Base-by-base conservation (phyloP, 2,797 vertebrate species). In the Enteromius argenteus region DNA sequence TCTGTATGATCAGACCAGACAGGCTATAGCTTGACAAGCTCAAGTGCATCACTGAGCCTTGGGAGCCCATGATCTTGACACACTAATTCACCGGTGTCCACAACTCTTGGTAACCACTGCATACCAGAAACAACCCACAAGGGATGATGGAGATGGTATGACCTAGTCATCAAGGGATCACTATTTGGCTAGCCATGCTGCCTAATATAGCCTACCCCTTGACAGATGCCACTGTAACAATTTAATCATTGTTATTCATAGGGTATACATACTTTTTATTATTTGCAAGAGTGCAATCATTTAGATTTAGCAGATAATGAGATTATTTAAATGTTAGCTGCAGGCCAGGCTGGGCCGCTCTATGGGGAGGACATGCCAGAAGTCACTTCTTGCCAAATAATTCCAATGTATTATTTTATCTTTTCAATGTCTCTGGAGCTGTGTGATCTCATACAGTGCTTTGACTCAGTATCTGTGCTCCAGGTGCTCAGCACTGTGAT, bases 261-360 rank as follows among this genome's bases (percentile, higher is more conserved):
- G 9, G 2, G 39, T 3, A 56, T 10, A n/a, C 10, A n/a, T 51
- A 46, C 3, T 46, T 46, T n/a, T 23, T 11, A 60, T 62, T 30
- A 30, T 62, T 62, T 62, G 58, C 30, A 51, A 75, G 13, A 4
- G 14, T 58, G 21, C 32, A 21, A 21, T 62, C 1, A 3, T 77
- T 62, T 44, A 44, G 13, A 62, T 30, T 62, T 39, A 27, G 53
- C 21, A 60, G 53, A 76, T 17, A 23, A 19, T 68, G 1, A 0
- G 30, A 68, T 23, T 37, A 79, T 49, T 68, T 53, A 58, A 53
- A 73, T 58, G 51, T 60, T 81, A 44, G 37, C 23, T 62, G 53
- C 53, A 44, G 39, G 53, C 39, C 37, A 32, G 23, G 11, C 51
- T 37, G 51, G 35, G 35, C 35, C 2, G 3, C 19, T 69, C 8